Evolutionary conservation across 2,113 vertebrate species (phyloP).

Genomic region (Dromas ardeola): DNA sequence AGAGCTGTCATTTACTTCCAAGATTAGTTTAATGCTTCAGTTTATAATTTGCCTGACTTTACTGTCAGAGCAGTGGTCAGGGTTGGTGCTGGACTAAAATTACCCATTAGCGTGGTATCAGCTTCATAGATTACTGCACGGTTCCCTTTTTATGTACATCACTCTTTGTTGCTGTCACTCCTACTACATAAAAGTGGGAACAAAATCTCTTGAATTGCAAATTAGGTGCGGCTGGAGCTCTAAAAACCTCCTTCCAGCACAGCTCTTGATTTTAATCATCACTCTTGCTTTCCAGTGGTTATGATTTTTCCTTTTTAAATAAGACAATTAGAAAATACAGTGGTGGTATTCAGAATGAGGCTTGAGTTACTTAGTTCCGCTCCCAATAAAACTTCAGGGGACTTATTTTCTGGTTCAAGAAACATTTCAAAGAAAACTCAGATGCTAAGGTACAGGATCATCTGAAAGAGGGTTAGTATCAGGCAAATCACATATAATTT

Average conservation of each 20-base stretch:
- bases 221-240: constrained; percentile 45
- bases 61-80: constrained; percentile 28
- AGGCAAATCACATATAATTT: neutral
- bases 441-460: neutral
- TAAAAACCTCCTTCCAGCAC: constrained; percentile 42
- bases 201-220: constrained; percentile 64
- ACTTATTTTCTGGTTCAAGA: neutral
- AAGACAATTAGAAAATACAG: constrained; percentile 50
- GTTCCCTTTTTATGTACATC: constrained; percentile 3
- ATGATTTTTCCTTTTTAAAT: neutral
- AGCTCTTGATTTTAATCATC: constrained; percentile 65
- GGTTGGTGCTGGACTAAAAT: constrained; percentile 49
- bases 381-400: neutral
- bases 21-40: constrained; percentile 42
- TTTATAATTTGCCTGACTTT: constrained; percentile 67
- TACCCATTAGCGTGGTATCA: constrained; percentile 36
- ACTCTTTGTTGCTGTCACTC: neutral
- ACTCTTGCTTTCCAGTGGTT: neutral
- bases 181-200: neutral
- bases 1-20: constrained; percentile 64
- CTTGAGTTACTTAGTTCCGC: neutral
- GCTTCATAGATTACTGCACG: neutral
- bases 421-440: neutral
- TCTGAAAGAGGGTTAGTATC: constrained; percentile 20
- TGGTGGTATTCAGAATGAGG: neutral